Percentiles rank a stretch among this genome's conserved stretches.
These are phyloP conservation scores for Elanus axillaris DNA, from an alignment of 2,113 vertebrate species.

Conservation along the genomic window DNA sequence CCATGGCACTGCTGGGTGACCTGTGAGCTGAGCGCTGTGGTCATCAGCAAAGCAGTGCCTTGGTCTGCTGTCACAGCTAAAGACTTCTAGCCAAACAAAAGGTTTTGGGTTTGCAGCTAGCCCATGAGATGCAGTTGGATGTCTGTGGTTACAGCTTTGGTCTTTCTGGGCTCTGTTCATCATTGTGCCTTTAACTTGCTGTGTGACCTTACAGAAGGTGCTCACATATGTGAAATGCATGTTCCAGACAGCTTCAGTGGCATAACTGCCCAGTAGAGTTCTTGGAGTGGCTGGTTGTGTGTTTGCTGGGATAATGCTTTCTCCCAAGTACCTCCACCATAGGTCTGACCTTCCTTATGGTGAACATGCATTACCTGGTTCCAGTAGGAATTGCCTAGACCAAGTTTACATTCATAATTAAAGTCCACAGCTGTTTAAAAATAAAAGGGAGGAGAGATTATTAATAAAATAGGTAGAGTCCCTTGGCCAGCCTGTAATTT, in stretches of 20 bases:
- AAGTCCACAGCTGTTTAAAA: not conserved
- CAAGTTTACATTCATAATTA: not conserved
- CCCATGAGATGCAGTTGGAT: not conserved
- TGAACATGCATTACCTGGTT: accelerated
- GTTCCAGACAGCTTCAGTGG: not conserved
- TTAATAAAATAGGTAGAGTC: not conserved
- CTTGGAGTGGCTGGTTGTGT: not conserved
- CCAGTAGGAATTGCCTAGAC: not conserved
- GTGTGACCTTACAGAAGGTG: not conserved
- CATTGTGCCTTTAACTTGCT: not conserved
- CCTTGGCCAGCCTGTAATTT: not conserved
- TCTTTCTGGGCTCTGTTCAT: not conserved
- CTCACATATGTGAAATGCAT: not conserved
- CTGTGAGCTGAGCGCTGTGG: not conserved
- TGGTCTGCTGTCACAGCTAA: not conserved
- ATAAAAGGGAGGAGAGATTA: not conserved
- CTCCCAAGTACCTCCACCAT: not conserved
- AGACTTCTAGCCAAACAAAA: not conserved
- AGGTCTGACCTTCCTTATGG: not conserved
- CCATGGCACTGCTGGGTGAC: not conserved
- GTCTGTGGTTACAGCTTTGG: not conserved
- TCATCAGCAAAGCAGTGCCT: not conserved
- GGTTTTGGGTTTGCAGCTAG: not conserved
- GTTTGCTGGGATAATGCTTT: not conserved
- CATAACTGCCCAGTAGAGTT: not conserved